Evolutionary conservation across 2,113 vertebrate genomes (phyloP), one percentile per base, ranked within the genome.

Genomic region (Ceyx cyanopectus): DNA sequence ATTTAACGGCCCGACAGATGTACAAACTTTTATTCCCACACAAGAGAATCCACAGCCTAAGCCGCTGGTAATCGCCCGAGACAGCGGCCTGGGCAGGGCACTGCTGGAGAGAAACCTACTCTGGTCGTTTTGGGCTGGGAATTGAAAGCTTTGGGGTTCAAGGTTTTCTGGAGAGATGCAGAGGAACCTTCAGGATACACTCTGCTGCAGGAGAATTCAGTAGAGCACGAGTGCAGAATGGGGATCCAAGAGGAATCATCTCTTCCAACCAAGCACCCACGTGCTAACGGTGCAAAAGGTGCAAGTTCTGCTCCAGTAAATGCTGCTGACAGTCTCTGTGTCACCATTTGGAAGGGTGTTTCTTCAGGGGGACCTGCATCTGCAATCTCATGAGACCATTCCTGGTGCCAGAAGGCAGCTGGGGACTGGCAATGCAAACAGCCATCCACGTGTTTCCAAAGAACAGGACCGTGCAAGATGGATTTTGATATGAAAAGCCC

Each of bases 1-100:
- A 45, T 46, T 30, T 15, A 20, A 34, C 15, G 1, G 62, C 61
- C 43, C 40, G 14, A 43, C 61, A 34, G 78, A 27, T 4, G 51
- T 6, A 8, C 43, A 15, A 53, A 22, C 24, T 24, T 12, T 2
- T 4, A 3, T 45, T 72, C 68, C 65, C 87, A 57, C 66, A 41
- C 22, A 2, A 16, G 46, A 34, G 50, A 24, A 81, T 10, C n/a
- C 58, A 1, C 5, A 2, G 23, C 20, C 9, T 51, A 15, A 72
- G 7, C 70, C 61, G 7, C 70, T 57, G 7, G 20, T 1, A 0
- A 70, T 3, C 0, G 1, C 63, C 61, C 23, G 3, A 15, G 51
- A 22, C 22, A 85, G 61, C 15, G 20, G 24, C 4, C 4, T 27
- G 37, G 66, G 70, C 56, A 48, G 85, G 32, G 66, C 3, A 6